Evolutionary conservation across 2,113 vertebrate genomes (phyloP), one percentile per base, ranked within the genome.

Genomic region (Rhinoderma darwinii): DNA sequence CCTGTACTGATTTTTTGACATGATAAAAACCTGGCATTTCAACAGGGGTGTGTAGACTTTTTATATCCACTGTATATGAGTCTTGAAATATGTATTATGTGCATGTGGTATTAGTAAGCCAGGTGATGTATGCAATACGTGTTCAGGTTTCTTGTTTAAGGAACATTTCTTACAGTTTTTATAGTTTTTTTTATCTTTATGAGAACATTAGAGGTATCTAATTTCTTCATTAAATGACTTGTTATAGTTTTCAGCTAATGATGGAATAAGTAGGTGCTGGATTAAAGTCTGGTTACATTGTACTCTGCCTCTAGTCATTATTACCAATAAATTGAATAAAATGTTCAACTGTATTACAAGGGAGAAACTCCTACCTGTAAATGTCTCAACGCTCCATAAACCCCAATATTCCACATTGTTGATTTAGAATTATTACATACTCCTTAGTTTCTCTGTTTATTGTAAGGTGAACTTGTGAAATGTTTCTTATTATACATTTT

Each of bases 141-240:
- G 14, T 66, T 32, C 30, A 17, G 0, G 32, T 20, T 68, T 68
- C n/a, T 32, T 39, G 8, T n/a, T n/a, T n/a, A n/a, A n/a, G 66
- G 17, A 70, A 70, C 1, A 70, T 70, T 15, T 37, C 17, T 37
- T 37, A 20, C 0, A 63, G 9, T 15, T 37, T n/a, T 39, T 22
- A 5, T n/a, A 11, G n/a, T 1, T 14, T 12, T 32, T 25, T 41
- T 41, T 41, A 0, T 14, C 22, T 20, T 22, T 5, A 73, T 73
- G 70, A 73, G 70, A 41, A 73, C 70, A 73, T 73, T 73, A 41
- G 70, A 73, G 30, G 37, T 73, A 9, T 41, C 70, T 73, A 30
- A 73, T 41, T 73, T 41, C 70, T 73, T 41, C 70, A 73, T 41
- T 73, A 41, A 73, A 73, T 14, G 2, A 41, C 70, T 73, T 73